These are phyloP conservation scores for Narcine bancroftii DNA, from an alignment of 2,113 vertebrate species.

Conservation along the genomic window DNA sequence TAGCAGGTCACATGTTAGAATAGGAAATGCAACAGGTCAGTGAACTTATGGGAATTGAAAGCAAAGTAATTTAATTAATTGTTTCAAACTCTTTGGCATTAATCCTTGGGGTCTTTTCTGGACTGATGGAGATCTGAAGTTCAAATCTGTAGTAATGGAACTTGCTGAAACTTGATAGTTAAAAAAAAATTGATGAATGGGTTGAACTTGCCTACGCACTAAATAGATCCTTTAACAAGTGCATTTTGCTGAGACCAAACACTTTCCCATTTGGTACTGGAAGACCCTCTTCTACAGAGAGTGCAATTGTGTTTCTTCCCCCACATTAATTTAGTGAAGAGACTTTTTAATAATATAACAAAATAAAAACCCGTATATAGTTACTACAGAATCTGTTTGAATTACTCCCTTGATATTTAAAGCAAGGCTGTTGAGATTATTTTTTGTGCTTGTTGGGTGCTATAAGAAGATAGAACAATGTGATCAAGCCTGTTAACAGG, in stretches of 20 bases:
- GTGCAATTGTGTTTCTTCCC: neutral
- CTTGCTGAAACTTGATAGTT: neutral
- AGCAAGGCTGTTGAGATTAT: neutral
- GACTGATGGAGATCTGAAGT: neutral
- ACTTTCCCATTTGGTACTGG: neutral
- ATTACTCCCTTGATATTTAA: neutral
- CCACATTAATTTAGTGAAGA: neutral
- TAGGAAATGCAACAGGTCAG: conserved; percentile 39
- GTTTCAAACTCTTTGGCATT: neutral
- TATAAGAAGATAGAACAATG: neutral
- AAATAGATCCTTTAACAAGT: neutral
- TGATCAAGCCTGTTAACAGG: neutral
- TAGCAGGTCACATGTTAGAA: conserved; percentile 40
- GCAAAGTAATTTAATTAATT: neutral
- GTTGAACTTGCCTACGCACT: neutral
- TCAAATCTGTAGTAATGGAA: neutral
- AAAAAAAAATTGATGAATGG: conserved; percentile 9
- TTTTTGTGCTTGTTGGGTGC: neutral
- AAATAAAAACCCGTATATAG: neutral
- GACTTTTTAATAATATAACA: neutral
- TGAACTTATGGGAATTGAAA: conserved; percentile 24
- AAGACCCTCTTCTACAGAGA: neutral
- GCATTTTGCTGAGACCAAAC: neutral
- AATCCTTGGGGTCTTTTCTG: conserved; percentile 38
- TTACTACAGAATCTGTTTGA: neutral